phyloP scores from a whole-genome alignment of 2,888 invertebrate species.

The Amiota communis region DNA sequence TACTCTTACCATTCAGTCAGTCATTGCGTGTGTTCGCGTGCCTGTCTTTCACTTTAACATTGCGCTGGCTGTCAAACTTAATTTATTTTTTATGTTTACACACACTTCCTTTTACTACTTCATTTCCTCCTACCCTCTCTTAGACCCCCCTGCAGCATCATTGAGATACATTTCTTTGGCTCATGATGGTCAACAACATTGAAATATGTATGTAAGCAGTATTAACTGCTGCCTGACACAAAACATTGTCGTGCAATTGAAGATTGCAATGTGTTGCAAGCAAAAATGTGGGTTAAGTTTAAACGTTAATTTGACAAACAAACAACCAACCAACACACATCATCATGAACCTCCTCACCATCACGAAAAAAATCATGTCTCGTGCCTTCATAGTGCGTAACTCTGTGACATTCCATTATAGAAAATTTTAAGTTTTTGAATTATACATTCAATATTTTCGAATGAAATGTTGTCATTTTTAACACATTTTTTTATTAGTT shows the following conservation, averaged over 20 bases:
- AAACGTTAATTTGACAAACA: slow-evolving; percentile 10
- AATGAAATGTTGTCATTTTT: not conserved
- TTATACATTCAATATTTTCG: not conserved
- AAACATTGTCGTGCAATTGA: too few relatives aligned
- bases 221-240: too few relatives aligned
- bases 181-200: not conserved
- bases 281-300: slow-evolving; percentile 19
- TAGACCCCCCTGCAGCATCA: not conserved
- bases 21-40: not conserved
- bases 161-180: not conserved
- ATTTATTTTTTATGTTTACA: slow-evolving; percentile 15
- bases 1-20: too few relatives aligned
- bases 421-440: not conserved
- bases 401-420: too few relatives aligned
- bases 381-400: not conserved
- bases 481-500: not conserved
- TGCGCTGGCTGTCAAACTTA: slow-evolving; percentile 15
- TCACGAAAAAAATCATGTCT: not conserved
- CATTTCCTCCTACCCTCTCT: not conserved
- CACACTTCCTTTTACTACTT: too few relatives aligned
- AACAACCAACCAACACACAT: too few relatives aligned
- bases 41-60: not conserved
- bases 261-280: not conserved
- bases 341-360: too few relatives aligned
- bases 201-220: too few relatives aligned